Evolutionary conservation across 2,113 vertebrate genomes (phyloP).

Genomic region (Glareola pratincola): DNA sequence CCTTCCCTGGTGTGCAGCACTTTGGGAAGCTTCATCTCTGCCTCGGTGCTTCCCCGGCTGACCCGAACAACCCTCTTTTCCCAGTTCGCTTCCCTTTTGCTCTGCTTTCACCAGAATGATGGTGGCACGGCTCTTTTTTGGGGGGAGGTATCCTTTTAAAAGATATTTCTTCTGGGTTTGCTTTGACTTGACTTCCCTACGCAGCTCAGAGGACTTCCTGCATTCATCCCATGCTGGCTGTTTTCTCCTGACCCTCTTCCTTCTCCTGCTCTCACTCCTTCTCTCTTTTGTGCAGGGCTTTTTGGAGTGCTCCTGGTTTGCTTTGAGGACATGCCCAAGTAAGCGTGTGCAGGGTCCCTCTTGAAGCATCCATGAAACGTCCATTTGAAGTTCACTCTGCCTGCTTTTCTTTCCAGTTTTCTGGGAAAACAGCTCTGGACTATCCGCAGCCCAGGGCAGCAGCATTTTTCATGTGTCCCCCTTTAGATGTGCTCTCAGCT

Average conservation of each 20-base stretch:
- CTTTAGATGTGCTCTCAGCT: background rate
- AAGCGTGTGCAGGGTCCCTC: background rate
- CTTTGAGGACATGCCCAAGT: background rate
- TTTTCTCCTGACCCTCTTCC: background rate
- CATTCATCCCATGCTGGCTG: background rate
- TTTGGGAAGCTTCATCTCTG: background rate
- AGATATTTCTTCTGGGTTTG: background rate
- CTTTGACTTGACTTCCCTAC: background rate
- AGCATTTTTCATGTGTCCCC: background rate
- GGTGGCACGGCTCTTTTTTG: background rate
- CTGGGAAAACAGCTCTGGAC: background rate
- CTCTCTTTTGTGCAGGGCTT: background rate
- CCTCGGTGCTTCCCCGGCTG: background rate
- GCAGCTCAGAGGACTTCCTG: background rate
- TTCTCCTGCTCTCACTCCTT: background rate
- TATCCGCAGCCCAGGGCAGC: background rate
- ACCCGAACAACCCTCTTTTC: background rate
- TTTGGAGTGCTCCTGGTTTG: background rate
- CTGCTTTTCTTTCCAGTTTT: background rate
- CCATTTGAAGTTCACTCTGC: background rate
- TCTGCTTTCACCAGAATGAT: background rate
- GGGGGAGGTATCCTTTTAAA: background rate
- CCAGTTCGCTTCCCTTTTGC: background rate
- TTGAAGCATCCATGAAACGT: background rate
- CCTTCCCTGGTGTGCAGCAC: background rate